A percentile compares a stretch with the other conserved stretches of the same genome.
Evolutionary conservation across 2,113 vertebrate species (phyloP).

Genomic region (Thryonomys swinderianus): DNA sequence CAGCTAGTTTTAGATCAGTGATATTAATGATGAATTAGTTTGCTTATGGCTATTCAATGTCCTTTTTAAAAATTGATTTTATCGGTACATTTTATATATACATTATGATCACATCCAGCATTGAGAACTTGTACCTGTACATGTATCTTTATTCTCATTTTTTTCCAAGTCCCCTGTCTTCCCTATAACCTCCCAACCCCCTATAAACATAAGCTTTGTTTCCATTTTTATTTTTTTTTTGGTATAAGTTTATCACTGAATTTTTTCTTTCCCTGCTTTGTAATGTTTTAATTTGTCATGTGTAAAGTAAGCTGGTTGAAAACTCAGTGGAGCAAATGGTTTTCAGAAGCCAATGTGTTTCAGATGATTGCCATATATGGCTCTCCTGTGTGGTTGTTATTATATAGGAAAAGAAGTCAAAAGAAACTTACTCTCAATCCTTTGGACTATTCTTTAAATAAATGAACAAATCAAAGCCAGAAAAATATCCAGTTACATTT

Average conservation of each 20-base stretch:
- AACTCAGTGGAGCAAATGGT: background rate
- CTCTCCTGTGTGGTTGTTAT: background rate
- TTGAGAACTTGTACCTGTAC: too few relatives aligned
- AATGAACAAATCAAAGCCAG: background rate
- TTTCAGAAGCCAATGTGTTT: background rate
- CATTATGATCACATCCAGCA: too few relatives aligned
- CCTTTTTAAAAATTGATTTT: too few relatives aligned
- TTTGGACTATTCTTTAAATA: background rate
- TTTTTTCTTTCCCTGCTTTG: too few relatives aligned
- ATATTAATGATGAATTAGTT: background rate
- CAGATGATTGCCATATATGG: background rate
- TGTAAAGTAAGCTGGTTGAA: background rate
- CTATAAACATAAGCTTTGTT: too few relatives aligned
- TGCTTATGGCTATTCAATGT: background rate
- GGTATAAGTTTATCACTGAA: too few relatives aligned
- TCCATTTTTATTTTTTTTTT: too few relatives aligned
- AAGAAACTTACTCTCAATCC: background rate
- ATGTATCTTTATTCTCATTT: too few relatives aligned
- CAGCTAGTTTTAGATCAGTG: slow-evolving; percentile 12
- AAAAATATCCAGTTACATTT: background rate
- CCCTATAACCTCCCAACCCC: too few relatives aligned
- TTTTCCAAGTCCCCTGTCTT: too few relatives aligned
- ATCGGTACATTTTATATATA: too few relatives aligned
- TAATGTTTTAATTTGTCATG: background rate
- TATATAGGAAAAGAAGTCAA: background rate